Evolutionary conservation across 2,797 vertebrate genomes (phyloP), one percentile per base, ranked within the genome.

Genomic region (Erpetoichthys calabaricus): DNA sequence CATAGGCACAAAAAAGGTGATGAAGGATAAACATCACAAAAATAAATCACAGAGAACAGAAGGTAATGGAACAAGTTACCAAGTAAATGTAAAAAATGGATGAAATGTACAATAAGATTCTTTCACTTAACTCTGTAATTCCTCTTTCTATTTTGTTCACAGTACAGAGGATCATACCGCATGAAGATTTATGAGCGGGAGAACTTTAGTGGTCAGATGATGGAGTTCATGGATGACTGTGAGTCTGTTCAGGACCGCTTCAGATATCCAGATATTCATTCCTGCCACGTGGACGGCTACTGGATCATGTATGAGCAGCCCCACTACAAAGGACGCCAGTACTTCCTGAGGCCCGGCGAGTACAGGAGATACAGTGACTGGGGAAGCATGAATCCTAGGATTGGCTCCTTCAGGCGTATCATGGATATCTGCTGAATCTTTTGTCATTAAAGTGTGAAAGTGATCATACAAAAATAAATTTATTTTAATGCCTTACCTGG

Each of bases 271-370:
- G 80, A 86, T 43, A 74, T 87, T 63, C 85, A 86, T 79, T 87
- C 85, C 68, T 79, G 80, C 75, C 84, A 86, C 56, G 75, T 86
- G 57, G 83, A 82, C 44, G 85, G 85, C 72, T 80, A 75, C 80
- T 87, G 85, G 84, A 82, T 85, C 76, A 85, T 87, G 74, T 86
- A 86, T 42, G 86, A 88, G 69, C 85, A 87, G 69, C 86, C 86
- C 55, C 85, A 84, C 77, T 87, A 73, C 73, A 69, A 80, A 66
- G 86, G 85, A 57, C 71, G 84, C 54, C 84, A 88, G 80, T 88
- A 86, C 74, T 83, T 86, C 65, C 67, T 88, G 62, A 78, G 77
- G 54, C 25, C 83, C 2, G 84, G 84, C 3, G 84, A 86, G 72
- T 87, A 86, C 77, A 67, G 84, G 73, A 76, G 80, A 65, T 87